Percentiles rank a stretch among this genome's conserved stretches.
Conservation (phyloP, 2,797 vertebrate genomes). For the Galago senegalensis region DNA sequence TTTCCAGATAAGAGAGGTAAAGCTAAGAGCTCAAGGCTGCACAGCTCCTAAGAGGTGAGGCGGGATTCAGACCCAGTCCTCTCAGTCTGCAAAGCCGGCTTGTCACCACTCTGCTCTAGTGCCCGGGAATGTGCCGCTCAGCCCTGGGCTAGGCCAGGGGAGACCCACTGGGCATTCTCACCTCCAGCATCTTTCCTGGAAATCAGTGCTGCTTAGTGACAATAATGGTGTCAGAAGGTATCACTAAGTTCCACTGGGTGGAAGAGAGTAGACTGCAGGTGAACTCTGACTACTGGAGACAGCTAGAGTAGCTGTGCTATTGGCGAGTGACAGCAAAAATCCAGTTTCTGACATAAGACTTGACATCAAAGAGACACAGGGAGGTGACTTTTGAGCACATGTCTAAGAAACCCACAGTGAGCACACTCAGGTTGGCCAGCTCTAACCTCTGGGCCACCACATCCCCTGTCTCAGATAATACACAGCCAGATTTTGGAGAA, state of each 20-base stretch:
- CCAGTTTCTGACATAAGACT: background rate
- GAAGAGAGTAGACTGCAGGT: background rate
- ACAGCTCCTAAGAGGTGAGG: background rate
- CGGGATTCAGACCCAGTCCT: background rate
- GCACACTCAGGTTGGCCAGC: background rate
- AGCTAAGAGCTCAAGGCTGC: background rate
- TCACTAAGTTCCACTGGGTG: background rate
- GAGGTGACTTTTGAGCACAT: background rate
- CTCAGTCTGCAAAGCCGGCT: background rate
- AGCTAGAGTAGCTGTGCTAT: background rate
- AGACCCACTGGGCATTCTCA: rapidly evolving
- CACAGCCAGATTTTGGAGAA: background rate
- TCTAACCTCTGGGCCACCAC: background rate
- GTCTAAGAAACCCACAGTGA: background rate
- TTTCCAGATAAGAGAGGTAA: rapidly evolving
- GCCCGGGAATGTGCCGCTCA: background rate
- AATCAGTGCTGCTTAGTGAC: background rate
- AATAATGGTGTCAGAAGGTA: background rate
- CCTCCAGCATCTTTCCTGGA: background rate
- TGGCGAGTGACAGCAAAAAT: background rate
- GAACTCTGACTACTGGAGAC: background rate
- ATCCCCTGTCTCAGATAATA: background rate
- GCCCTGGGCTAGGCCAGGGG: too few relatives aligned
- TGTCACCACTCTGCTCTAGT: background rate
- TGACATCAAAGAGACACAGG: background rate